Evolutionary conservation across 2,888 invertebrate genomes (phyloP).

Genomic region (Blera fallax): DNA sequence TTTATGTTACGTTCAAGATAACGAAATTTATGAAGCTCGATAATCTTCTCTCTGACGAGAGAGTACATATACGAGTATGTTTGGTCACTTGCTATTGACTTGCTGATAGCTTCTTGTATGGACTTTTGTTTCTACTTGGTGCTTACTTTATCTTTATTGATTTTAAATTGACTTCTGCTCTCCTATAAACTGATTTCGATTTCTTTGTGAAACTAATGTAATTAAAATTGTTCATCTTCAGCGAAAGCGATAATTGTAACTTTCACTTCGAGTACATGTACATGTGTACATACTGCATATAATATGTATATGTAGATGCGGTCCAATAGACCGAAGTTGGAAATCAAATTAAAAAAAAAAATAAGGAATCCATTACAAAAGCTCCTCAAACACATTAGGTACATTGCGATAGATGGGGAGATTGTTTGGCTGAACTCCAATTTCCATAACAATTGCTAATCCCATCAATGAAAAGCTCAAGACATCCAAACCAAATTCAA

Average conservation of each 20-base stretch:
- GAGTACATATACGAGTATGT: too few species aligned
- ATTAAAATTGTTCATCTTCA: not conserved
- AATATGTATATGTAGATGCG: not conserved
- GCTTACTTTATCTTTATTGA: too few species aligned
- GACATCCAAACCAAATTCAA: constrained; percentile 1
- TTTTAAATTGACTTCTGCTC: too few species aligned
- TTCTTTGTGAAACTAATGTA: not conserved
- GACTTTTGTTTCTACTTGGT: too few species aligned
- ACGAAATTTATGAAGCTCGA: too few species aligned
- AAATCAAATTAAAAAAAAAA: not conserved
- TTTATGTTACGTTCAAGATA: too few species aligned
- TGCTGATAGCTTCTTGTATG: too few species aligned
- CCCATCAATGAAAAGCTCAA: constrained; percentile 66
- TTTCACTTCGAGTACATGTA: not conserved
- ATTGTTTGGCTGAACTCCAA: not conserved
- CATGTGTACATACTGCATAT: not conserved
- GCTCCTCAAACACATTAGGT: not conserved
- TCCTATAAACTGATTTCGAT: not conserved
- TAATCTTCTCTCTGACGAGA: too few species aligned
- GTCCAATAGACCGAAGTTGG: not conserved
- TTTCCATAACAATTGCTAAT: constrained; percentile 14
- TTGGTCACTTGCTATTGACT: too few species aligned
- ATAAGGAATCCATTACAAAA: not conserved
- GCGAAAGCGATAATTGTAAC: not conserved
- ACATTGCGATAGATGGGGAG: not conserved